Conservation (phyloP, 2,797 vertebrate genomes). For the Hipposideros larvatus region DNA sequence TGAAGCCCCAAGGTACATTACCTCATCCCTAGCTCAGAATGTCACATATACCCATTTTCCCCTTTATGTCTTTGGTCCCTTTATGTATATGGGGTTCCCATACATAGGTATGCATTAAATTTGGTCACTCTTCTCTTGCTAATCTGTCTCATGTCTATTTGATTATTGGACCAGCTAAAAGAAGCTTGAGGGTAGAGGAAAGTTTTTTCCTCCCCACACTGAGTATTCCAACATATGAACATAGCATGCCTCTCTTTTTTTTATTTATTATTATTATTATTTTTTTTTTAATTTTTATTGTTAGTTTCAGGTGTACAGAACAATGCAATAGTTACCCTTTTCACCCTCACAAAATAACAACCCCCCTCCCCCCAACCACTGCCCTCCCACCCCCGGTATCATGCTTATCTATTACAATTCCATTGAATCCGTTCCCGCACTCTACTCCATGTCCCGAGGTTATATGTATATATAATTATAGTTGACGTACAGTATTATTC, state of each 20-base stretch:
- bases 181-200: neutral
- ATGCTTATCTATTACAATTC: too few relatives aligned
- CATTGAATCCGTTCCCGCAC: too few relatives aligned
- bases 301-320: too few relatives aligned
- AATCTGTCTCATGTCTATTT: neutral
- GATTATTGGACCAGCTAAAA: neutral
- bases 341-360: too few relatives aligned
- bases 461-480: too few relatives aligned
- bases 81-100: neutral
- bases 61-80: neutral
- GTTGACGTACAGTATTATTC: too few relatives aligned
- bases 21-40: neutral
- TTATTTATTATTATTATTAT: too few relatives aligned
- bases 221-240: neutral
- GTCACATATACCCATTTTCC: neutral
- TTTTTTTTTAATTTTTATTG: too few relatives aligned
- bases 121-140: neutral
- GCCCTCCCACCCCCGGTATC: too few relatives aligned
- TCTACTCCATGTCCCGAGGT: too few relatives aligned
- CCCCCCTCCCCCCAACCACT: too few relatives aligned
- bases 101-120: neutral
- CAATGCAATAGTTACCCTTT: too few relatives aligned
- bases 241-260: neutral
- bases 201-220: neutral
- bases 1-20: neutral